phyloP scores from a whole-genome alignment of 2,113 vertebrate species.

The Cheilinus undulatus region DNA sequence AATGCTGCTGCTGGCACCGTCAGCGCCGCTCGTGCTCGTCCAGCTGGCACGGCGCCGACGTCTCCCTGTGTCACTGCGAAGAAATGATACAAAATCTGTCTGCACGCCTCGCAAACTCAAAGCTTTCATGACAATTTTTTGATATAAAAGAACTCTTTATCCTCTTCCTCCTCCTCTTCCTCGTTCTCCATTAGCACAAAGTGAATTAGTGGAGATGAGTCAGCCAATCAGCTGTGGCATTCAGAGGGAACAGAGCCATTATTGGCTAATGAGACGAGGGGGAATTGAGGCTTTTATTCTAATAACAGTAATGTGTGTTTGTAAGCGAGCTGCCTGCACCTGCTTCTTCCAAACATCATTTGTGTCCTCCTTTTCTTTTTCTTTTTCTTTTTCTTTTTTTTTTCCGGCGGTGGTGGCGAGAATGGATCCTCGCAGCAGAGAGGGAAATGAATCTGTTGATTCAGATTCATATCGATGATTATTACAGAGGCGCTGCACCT shows the following conservation, averaged over 20 bases:
- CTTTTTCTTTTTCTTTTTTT: no score
- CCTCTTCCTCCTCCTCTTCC: constrained; percentile 32
- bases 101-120: constrained; percentile 36
- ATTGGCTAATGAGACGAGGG: constrained; percentile 71
- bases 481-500: constrained; percentile 57
- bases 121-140: constrained; percentile 18
- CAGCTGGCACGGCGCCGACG: neutral
- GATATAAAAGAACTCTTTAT: constrained; percentile 36
- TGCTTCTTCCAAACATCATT: constrained; percentile 55
- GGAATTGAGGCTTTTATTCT: constrained; percentile 73
- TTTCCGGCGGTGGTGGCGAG: constrained; percentile 11
- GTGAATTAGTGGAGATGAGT: constrained; percentile 72
- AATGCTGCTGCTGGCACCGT: neutral
- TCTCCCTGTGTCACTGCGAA: neutral
- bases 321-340: constrained; percentile 66
- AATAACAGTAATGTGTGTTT: constrained; percentile 69
- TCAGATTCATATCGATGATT: constrained; percentile 47
- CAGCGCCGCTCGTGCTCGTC: neutral
- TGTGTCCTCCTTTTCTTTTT: neutral
- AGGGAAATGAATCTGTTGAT: constrained; percentile 59
- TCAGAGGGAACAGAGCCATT: constrained; percentile 66
- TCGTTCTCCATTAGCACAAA: constrained; percentile 64
- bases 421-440: constrained; percentile 25
- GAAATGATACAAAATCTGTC: constrained; percentile 12
- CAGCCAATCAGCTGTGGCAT: constrained; percentile 71